These are phyloP conservation scores for Ophioderma brevispina DNA, from an alignment of 35 echinoderm and acorn worm species.

Conservation along the genomic window DNA sequence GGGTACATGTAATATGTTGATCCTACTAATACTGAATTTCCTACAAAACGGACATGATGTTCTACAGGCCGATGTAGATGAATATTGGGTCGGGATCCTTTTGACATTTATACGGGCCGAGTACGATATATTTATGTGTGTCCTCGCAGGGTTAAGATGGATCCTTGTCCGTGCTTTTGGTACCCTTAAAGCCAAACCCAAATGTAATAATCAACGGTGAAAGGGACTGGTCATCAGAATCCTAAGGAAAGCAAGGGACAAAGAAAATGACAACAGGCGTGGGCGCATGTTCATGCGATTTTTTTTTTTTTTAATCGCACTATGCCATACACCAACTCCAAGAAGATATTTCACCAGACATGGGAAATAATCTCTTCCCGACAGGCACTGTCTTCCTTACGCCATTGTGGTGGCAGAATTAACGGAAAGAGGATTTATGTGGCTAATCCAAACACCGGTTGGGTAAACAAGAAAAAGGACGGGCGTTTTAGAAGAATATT, in stretches of 20 bases:
- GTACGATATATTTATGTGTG: neutral
- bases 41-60: neutral
- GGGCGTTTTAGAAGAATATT: too few species aligned
- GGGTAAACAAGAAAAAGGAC: neutral
- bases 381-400: neutral
- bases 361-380: neutral
- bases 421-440: neutral
- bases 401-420: neutral
- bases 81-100: neutral
- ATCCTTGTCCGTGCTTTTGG: neutral
- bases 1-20: too few species aligned
- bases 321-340: neutral
- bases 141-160: neutral
- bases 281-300: neutral
- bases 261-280: neutral
- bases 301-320: neutral
- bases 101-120: neutral
- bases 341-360: neutral
- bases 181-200: neutral
- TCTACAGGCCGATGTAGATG: neutral
- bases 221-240: neutral
- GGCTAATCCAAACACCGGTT: neutral
- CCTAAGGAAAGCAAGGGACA: neutral
- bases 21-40: too few species aligned
- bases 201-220: neutral